phyloP scores from a whole-genome alignment of 2,888 invertebrate genomes.

The Macroteleia sp. region DNA sequence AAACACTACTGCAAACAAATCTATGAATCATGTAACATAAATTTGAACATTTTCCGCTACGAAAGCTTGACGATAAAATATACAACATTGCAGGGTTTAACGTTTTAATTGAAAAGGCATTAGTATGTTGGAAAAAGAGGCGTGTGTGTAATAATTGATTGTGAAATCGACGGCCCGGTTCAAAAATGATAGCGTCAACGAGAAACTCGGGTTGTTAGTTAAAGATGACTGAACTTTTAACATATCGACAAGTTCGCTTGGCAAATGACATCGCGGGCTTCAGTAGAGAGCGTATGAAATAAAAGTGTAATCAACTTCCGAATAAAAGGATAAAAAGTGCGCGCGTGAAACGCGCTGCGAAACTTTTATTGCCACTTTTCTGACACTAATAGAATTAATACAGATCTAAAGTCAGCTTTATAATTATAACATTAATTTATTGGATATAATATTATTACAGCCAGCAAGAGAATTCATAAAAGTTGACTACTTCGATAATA shows the following conservation, averaged over 20 bases:
- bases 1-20: no score
- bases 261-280: constrained; percentile 4
- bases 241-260: constrained; percentile 2
- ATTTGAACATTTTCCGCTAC: no score
- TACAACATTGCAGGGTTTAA: no score
- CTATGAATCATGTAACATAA: no score
- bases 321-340: not conserved
- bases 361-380: not conserved
- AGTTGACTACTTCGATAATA: no score
- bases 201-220: constrained; percentile 1
- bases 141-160: no score
- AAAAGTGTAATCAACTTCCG: constrained; percentile 19
- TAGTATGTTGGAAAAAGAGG: no score
- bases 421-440: not conserved
- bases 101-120: constrained; percentile 6
- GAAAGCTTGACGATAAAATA: no score
- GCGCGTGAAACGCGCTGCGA: not conserved
- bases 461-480: no score
- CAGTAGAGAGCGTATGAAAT: not conserved
- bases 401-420: not conserved
- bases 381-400: not conserved
- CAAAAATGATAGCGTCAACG: not conserved
- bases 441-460: no score
- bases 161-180: not conserved
- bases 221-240: constrained; percentile 17